Evolutionary conservation across 1,140 invertebrate genomes (phyloP), one percentile per base, ranked within the genome.

Genomic region (Drosophila elegans): DNA sequence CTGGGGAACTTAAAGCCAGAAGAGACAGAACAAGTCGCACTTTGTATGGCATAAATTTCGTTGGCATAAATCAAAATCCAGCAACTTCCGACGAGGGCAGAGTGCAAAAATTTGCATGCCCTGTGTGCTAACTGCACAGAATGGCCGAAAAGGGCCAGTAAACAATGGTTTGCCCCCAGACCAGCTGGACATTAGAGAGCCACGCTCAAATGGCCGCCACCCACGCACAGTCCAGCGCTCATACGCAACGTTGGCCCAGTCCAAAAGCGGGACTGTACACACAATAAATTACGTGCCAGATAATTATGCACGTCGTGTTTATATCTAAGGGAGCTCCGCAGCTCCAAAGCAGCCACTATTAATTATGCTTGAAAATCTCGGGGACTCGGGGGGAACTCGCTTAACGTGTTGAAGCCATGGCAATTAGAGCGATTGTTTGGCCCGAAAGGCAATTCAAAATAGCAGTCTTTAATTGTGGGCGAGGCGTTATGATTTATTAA

Each of bases 21-120:
- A 57, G 48, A 61, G 42, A 55, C 41, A 74, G 73, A 53, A 76
- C 34, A 68, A 60, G 53, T 60, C 48, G 63, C 63, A 68, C 45
- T 63, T 76, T 74, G 69, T 79, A 53, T 85, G 78, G 86, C 81
- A 90, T 90, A 90, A 90, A 90, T 90, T 90, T 90, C 74, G 85
- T 75, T 89, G 82, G 86, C 85, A 90, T 90, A 90, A 90, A 90
- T 90, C 85, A 90, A 90, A 90, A 85, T 85, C 54, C 74, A 72
- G 80, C 69, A 79, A 90, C 85, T 90, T 90, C 85, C 85, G 85
- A 85, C 79, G 78, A 83, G 76, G 66, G 75, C 82, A 75, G 62
- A 79, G 74, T 90, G 86, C 85, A 86, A 90, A 89, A 84, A 88
- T 89, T 84, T 84, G 84, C 85, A 89, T 88, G 80, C 72, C 68